A percentile compares a stretch with the other conserved stretches of the same genome.
Evolutionary conservation across 2,113 vertebrate genomes (phyloP).

Genomic region (Coptodon bakossiorum): DNA sequence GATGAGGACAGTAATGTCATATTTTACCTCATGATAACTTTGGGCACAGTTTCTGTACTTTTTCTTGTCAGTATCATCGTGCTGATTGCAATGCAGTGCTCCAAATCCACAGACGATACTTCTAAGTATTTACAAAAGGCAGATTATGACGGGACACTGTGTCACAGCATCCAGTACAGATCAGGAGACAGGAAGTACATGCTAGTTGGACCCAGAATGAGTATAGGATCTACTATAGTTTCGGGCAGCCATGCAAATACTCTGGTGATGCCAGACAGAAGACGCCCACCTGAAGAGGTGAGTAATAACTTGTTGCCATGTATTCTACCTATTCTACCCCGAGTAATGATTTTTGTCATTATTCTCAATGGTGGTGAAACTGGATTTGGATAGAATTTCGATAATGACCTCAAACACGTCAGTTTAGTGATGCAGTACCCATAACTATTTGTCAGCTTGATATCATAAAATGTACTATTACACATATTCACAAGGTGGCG

Average conservation of each 20-base stretch:
- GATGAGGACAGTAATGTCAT: slow-evolving; percentile 21
- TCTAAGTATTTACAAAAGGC: background rate
- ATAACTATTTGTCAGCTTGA: background rate
- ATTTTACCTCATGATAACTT: slow-evolving; percentile 54
- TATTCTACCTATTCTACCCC: background rate
- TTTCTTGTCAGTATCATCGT: slow-evolving; percentile 40
- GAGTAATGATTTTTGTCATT: background rate
- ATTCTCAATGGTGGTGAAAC: background rate
- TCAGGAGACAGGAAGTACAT: slow-evolving; percentile 58
- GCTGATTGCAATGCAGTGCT: slow-evolving; percentile 36
- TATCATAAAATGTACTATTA: background rate
- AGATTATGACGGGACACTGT: slow-evolving; percentile 1
- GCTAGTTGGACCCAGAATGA: slow-evolving; percentile 53
- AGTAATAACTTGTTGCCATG: background rate
- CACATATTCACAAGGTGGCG: slow-evolving; percentile 28
- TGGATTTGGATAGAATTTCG: background rate
- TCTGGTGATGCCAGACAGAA: slow-evolving; percentile 2
- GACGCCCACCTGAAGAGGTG: slow-evolving; percentile 31
- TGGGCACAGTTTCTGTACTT: slow-evolving; percentile 37
- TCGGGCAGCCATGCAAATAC: slow-evolving; percentile 45
- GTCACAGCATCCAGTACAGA: slow-evolving; percentile 56
- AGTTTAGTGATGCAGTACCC: background rate
- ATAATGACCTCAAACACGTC: background rate
- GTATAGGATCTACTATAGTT: slow-evolving; percentile 43
- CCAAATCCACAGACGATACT: background rate